These are phyloP conservation scores for Microvelia longipes DNA, from an alignment of 1,140 invertebrate species.

Conservation along the genomic window DNA sequence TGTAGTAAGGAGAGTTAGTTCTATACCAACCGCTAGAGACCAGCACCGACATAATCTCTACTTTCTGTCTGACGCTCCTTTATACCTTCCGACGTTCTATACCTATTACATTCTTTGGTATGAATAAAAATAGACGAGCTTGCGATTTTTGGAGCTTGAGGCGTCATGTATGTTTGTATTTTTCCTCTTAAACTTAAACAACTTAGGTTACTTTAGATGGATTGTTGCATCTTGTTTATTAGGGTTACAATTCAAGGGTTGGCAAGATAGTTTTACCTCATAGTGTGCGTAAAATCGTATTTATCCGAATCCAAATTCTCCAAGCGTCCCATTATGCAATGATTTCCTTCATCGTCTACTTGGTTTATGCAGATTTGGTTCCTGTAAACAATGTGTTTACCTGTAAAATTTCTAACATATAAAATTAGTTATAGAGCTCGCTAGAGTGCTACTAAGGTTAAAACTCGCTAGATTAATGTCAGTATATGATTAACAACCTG, in stretches of 20 bases:
- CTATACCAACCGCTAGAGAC: no score
- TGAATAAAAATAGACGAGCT: no score
- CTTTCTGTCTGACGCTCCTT: no score
- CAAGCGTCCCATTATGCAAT: background rate
- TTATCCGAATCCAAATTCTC: background rate
- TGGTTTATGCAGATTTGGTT: background rate
- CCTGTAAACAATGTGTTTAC: background rate
- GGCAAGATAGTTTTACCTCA: no score
- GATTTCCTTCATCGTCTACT: background rate
- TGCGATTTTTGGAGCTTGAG: background rate
- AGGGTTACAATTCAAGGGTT: background rate
- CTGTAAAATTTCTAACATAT: background rate
- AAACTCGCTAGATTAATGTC: background rate
- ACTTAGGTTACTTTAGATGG: background rate
- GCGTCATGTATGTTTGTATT: background rate
- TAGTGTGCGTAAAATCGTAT: background rate
- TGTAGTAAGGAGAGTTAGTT: no score
- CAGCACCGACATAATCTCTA: no score
- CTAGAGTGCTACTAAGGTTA: background rate
- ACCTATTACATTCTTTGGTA: no score
- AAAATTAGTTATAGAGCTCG: background rate
- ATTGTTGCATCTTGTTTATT: background rate
- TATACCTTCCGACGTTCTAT: no score
- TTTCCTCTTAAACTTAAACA: background rate
- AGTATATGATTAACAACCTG: background rate